Conservation (phyloP, 2,797 vertebrate genomes). For the Acrocephalus scirpaceus region DNA sequence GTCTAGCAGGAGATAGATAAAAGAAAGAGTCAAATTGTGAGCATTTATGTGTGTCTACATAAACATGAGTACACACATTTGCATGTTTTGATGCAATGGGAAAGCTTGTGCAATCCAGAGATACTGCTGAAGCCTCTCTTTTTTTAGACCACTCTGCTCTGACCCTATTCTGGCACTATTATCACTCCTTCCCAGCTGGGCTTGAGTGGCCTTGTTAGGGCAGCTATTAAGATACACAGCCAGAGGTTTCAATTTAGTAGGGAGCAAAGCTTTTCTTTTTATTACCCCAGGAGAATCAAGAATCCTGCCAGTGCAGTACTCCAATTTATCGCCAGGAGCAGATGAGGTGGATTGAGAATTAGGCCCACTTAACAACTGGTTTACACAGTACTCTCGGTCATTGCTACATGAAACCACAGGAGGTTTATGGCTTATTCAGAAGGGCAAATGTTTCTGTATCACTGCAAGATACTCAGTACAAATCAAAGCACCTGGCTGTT, state of each 20-base stretch:
- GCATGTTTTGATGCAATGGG: rapidly evolving
- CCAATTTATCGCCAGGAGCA: neutral
- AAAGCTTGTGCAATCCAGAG: neutral
- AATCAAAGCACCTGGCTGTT: neutral
- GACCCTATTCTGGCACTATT: neutral
- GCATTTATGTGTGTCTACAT: rapidly evolving
- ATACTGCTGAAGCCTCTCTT: neutral
- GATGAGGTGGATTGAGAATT: conserved; percentile 18
- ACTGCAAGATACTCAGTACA: neutral
- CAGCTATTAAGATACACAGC: neutral
- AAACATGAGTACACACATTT: neutral
- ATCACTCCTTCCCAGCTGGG: neutral
- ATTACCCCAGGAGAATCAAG: neutral
- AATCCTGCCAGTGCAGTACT: conserved; percentile 5
- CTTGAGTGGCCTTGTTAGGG: conserved; percentile 2
- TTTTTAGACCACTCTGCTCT: neutral
- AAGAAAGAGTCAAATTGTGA: neutral
- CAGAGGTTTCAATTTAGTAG: conserved; percentile 16
- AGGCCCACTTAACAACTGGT: conserved; percentile 5
- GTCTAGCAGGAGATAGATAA: neutral
- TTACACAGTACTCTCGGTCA: neutral
- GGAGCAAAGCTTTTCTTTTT: neutral
- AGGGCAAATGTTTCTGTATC: conserved; percentile 4
- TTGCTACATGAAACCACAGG: neutral
- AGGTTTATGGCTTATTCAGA: conserved; percentile 31